Evolutionary conservation across 2,113 vertebrate genomes (phyloP), one percentile per base, ranked within the genome.

Genomic region (Bombycilla garrulus): DNA sequence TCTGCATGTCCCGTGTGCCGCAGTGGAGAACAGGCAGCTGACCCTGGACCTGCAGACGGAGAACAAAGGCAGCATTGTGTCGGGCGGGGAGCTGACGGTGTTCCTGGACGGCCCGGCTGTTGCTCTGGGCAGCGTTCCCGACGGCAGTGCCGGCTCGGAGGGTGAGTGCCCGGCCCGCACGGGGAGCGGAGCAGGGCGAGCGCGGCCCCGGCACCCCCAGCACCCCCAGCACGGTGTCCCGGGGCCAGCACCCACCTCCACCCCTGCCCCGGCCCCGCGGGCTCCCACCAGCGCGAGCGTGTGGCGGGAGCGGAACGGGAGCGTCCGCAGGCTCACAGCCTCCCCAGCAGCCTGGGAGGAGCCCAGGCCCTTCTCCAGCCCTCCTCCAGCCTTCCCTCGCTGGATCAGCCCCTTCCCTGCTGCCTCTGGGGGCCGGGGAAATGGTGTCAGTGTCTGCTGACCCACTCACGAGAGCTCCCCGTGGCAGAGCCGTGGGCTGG

Each of bases 11-110:
- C 58, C 79, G 1, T 94, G 23, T 93, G 47, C 78, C 58, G n/a
- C 98, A 99, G 99, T 99, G 98, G 99, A 99, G 98, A 99, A 99
- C 96, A 98, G 98, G 80, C 99, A 99, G 97, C 98, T 99, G 97
- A 99, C 98, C 97, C 98, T 99, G 97, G 98, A 98, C 97, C 98
- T 99, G 97, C 99, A 99, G 98, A 98, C 98, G 1, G 99, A 99
- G 98, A 99, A 99, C 99, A 99, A 99, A 99, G 99, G 99, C 96
- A 97, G 97, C 48, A 96, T 99, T 99, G 99, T 99, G 96, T 98
- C 98, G 0, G 98, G 98, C 23, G 99, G 99, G 40, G 99, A 99
- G 98, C 98, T 99, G 98, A 99, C 98, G 95, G 97, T 99, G 98
- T 99, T 99, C 98, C 98, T 99, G 99, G 98, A 99, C 42, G 98